Evolutionary conservation across 1,140 invertebrate genomes (phyloP), one percentile per base, ranked within the genome.

Genomic region (Rhopalosiphum maidis): DNA sequence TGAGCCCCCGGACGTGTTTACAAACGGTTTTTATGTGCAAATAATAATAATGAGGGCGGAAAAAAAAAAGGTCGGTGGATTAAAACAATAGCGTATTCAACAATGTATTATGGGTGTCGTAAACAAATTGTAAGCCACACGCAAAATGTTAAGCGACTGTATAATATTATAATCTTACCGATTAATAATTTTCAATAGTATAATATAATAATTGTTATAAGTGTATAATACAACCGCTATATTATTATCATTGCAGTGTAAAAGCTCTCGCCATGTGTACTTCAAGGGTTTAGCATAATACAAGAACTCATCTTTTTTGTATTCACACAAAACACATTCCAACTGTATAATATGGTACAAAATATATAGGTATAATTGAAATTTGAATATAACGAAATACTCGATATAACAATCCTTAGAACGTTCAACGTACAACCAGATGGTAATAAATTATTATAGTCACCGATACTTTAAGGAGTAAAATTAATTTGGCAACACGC

Each of bases 1-100:
- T 22, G 37, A 93, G 91, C 91, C 91, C 91, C 48, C 82, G 48
- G 91, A 93, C 82, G 91, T 93, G 91, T 93, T 93, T 93, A 93
- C 91, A 93, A 93, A 93, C 91, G 77, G 82, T 91, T 93, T 93
- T 93, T 93, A 93, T 85, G 91, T 85, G 91, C 91, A 93, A 93
- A 93, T 83, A 93, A 93, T 82, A 93, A 93, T 93, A 85, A 86
- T 93, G 91, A 93, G 91, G 91, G 91, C 68, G 82, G 82, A 48
- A 92, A 35, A 93, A 93, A 93, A 93, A 93, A 93, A 85, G 91
- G 68, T 92, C 46, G 77, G n/a, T 48, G 48, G 68, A 92, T 92
- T 92, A 92, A 92, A 92, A 92, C 90, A 92, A 92, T 92, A 11
- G 68, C 35, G 48, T 54, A 22, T 68, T 90, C 55, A 68, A 90